A percentile compares a stretch with the other conserved stretches of the same genome.
These are phyloP conservation scores for Ptiloglossa arizonensis DNA, from an alignment of 1,140 invertebrate species.

Conservation along the genomic window DNA sequence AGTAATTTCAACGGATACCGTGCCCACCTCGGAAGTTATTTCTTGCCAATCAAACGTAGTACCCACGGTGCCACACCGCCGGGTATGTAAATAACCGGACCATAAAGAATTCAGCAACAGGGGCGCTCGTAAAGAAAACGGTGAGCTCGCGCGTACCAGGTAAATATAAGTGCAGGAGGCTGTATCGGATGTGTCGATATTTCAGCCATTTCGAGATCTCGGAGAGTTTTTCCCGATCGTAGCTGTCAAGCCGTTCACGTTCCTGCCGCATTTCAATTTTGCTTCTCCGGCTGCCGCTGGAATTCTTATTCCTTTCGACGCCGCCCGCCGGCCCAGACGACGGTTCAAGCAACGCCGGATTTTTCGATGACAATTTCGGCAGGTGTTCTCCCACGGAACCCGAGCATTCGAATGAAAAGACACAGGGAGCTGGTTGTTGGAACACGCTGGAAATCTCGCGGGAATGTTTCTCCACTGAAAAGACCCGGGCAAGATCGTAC, in stretches of 20 bases:
- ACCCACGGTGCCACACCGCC: conserved; percentile 17
- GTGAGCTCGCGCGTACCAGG: conserved; percentile 14
- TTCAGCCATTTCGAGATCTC: conserved; percentile 57
- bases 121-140: conserved; percentile 57
- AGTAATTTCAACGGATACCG: background rate
- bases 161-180: conserved; percentile 58
- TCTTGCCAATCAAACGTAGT: conserved; percentile 50
- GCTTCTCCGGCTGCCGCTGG: conserved; percentile 32
- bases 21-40: conserved; percentile 30
- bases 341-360: conserved; percentile 22
- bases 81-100: conserved; percentile 58
- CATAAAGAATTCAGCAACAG: conserved; percentile 63
- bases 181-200: conserved; percentile 64
- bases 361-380: conserved; percentile 53
- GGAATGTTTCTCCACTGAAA: conserved; percentile 8
- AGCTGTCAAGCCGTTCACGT: conserved; percentile 53
- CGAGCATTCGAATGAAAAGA: background rate
- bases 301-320: conserved; percentile 56
- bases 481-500: background rate
- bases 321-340: background rate
- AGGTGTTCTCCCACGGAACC: background rate
- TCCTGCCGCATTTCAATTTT: conserved; percentile 60
- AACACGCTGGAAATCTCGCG: conserved; percentile 2
- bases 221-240: conserved; percentile 40
- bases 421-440: background rate